Evolutionary conservation across 2,113 vertebrate genomes (phyloP), one percentile per base, ranked within the genome.

Genomic region (Phalacrocorax brasilianus): DNA sequence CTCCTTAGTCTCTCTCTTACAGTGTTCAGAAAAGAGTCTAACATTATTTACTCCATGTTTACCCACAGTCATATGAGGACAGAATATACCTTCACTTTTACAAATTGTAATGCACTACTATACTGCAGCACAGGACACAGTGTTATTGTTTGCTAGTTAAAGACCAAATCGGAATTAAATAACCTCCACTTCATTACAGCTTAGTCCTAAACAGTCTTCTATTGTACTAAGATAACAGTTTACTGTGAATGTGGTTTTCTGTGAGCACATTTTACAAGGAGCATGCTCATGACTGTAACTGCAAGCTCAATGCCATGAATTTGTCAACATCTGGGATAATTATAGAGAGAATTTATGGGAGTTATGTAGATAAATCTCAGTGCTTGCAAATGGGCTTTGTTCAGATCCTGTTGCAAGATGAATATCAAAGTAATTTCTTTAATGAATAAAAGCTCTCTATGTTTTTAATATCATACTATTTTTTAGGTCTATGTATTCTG

Each of bases 241-340:
- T 91, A 73, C 30, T 49, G 26, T 11, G 18, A 78, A 65, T 63
- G 21, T 74, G 44, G 28, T 62, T 93, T 85, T 81, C 55, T 84
- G 27, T 2, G 1, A 94, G 44, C 61, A 68, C 21, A 47, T 85
- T 75, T 91, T 89, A 87, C 32, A 85, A 85, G 66, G 32, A 73
- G 24, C 38, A 47, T 30, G 58, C 6, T 85, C 35, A 42, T 62
- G 47, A 68, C 32, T 78, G 44, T 56, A 92, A 73, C 66, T 76
- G 56, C 76, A 95, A 72, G 71, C 32, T 71, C 79, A 81, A 4
- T 74, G 38, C 27, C 56, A 86, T 44, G 45, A 88, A 84, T 83
- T 74, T 93, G 47, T 87, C 95, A 95, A 71, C 68, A 55, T 82
- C 50, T 92, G 71, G 93, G 70, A 79, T 79, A 94, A 91, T 75